These are phyloP conservation scores for Balaenoptera acutorostrata DNA, from an alignment of 2,113 vertebrate species.

Conservation along the genomic window DNA sequence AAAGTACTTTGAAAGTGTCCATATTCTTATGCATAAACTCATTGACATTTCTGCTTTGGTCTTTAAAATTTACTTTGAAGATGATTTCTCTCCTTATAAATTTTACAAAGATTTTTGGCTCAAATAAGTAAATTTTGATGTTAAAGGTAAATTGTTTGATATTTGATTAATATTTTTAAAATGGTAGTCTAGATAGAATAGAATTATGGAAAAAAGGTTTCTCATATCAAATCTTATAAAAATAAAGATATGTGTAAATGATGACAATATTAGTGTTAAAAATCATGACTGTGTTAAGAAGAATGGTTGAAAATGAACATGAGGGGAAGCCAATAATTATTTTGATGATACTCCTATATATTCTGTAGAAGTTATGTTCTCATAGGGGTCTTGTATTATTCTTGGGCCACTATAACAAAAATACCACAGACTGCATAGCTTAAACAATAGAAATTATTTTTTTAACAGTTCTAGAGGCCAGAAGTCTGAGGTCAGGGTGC, in stretches of 20 bases:
- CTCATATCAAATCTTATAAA: neutral
- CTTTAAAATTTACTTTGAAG: slow-evolving; percentile 1
- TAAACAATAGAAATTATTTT: neutral
- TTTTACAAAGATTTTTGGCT: neutral
- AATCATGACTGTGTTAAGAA: neutral
- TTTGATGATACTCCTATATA: neutral
- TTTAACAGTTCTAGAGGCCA: neutral
- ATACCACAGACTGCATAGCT: neutral
- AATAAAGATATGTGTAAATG: neutral
- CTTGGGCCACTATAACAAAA: neutral
- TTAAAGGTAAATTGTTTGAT: neutral
- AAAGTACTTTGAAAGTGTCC: neutral
- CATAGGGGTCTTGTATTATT: neutral
- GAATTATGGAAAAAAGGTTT: neutral
- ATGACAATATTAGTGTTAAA: neutral
- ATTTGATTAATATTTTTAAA: neutral
- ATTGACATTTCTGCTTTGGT: neutral
- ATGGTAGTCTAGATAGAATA: neutral
- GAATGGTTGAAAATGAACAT: neutral
- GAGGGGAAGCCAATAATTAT: neutral
- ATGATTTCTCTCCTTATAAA: neutral
- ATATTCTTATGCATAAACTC: neutral
- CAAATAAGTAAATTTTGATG: neutral
- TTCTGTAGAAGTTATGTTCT: neutral
- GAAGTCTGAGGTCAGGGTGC: neutral